Base-by-base conservation (phyloP, 2,113 vertebrate genomes). In the Oostethus manadensis region DNA sequence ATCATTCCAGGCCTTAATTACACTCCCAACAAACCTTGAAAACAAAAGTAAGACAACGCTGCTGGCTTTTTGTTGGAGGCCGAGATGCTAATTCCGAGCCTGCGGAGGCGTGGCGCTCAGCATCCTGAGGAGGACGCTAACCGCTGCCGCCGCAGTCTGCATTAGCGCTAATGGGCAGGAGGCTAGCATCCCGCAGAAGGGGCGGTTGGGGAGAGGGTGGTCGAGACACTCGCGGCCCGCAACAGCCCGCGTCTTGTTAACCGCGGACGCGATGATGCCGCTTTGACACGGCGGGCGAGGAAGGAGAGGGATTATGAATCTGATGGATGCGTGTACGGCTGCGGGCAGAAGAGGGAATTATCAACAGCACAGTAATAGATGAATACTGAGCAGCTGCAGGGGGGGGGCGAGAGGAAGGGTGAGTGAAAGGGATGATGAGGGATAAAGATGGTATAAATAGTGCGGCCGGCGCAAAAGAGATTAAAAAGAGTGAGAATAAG, bases 291-390 rank as follows among this genome's bases (percentile, higher is more conserved):
- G 10, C 20, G 35, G 51, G 51, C 15, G 35, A 21, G 70, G 70
- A 73, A 65, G 58, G 64, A 68, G 71, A 66, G 64, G 79, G 87
- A 88, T 88, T 89, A 86, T 81, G 84, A 88, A 87, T 86, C 87
- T 87, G 87, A 90, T 89, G 86, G 83, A 88, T 85, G 85, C 86
- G 80, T 83, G 84, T 81, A 86, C 81, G 83, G 84, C 81, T 84
- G 83, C 73, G 73, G 86, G 86, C 84, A 76, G 74, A 86, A 86
- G 76, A 80, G 78, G 79, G 83, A 88, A 88, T 90, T 81, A 90
- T 86, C 89, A 88, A 84, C 84, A 87, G 81, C 86, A 85, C 83
- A 88, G 82, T 89, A 88, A 90, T 84, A 77, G 85, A 90, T 86
- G 86, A 88, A 87, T 80, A 80, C 84, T 82, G 84, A 89, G 84